Evolutionary conservation across 2,888 invertebrate species (phyloP).

Genomic region (Athetis lepigone): DNA sequence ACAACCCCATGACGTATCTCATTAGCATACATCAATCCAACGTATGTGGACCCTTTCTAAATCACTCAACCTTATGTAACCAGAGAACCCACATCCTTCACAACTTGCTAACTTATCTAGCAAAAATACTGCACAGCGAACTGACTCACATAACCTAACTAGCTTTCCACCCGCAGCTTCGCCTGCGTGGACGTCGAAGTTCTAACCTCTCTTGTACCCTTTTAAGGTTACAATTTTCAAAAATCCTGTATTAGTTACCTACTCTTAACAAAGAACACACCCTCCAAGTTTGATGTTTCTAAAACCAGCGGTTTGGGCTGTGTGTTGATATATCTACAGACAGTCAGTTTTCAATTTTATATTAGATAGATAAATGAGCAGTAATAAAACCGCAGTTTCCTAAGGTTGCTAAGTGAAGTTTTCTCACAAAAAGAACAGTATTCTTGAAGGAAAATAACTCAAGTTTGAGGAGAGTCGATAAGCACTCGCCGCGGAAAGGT

Average conservation of each 20-base stretch:
- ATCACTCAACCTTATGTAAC: constrained; percentile 4
- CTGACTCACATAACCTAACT: constrained; percentile 9
- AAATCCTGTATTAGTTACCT: no score
- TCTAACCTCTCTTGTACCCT: no score
- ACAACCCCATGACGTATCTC: constrained; percentile 11
- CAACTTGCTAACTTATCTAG: neutral
- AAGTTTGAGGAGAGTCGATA: constrained; percentile 55
- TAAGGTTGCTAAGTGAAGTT: constrained; percentile 30
- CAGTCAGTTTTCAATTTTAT: no score
- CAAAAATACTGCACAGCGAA: constrained; percentile 11
- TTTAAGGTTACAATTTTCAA: no score
- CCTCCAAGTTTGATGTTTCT: no score
- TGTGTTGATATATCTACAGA: no score
- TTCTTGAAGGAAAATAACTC: constrained; percentile 59
- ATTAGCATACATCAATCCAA: constrained; percentile 27
- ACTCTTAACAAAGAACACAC: no score
- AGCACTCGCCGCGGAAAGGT: constrained; percentile 41
- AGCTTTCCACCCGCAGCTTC: no score
- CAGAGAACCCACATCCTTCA: neutral
- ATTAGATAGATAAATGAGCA: constrained; percentile 44
- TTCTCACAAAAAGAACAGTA: constrained; percentile 41
- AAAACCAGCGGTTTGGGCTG: no score
- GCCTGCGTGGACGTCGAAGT: no score
- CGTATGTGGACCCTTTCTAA: constrained; percentile 9
- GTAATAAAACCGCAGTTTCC: constrained; percentile 41